phyloP scores from a whole-genome alignment of 1,140 invertebrate genomes.

The Drosophila lacteicornis region DNA sequence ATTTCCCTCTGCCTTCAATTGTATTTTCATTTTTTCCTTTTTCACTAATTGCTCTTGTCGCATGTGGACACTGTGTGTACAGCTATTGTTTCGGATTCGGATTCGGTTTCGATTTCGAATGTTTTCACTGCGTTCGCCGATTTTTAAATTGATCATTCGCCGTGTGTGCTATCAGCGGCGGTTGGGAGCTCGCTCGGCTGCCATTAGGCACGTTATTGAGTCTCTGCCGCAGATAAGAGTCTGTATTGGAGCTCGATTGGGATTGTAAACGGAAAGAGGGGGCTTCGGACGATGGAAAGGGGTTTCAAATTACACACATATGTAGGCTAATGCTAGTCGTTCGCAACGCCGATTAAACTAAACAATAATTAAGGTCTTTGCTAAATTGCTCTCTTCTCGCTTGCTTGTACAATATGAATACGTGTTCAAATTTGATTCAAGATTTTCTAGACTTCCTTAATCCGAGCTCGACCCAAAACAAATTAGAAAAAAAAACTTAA shows the following conservation, averaged over 20 bases:
- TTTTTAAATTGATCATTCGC: slow-evolving; percentile 46
- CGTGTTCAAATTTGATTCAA: slow-evolving; percentile 22
- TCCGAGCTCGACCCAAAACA: slow-evolving; percentile 13
- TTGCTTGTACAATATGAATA: slow-evolving; percentile 7
- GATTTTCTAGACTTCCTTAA: slow-evolving; percentile 47
- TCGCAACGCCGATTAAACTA: slow-evolving; percentile 35
- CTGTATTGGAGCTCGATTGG: slow-evolving; percentile 45
- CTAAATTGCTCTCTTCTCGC: slow-evolving; percentile 42
- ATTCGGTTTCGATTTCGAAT: slow-evolving; percentile 44
- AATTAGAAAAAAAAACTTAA: background rate
- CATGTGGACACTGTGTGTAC: slow-evolving; percentile 36
- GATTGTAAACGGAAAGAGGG: slow-evolving; percentile 31
- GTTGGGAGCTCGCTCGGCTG: slow-evolving; percentile 23
- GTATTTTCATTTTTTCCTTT: slow-evolving; percentile 2
- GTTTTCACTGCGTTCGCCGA: slow-evolving; percentile 20
- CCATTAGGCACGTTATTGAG: slow-evolving; percentile 76
- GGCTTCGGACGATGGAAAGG: slow-evolving; percentile 4
- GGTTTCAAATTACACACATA: slow-evolving; percentile 55
- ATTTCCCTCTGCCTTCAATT: slow-evolving; percentile 20
- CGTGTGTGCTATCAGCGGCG: slow-evolving; percentile 57
- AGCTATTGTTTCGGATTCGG: slow-evolving; percentile 48
- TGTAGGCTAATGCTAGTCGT: slow-evolving; percentile 58
- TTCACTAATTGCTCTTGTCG: slow-evolving; percentile 45
- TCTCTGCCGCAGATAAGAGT: slow-evolving; percentile 63
- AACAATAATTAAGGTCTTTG: slow-evolving; percentile 44